Evolutionary conservation across 2,113 vertebrate genomes (phyloP).

Genomic region (Peromyscus leucopus): DNA sequence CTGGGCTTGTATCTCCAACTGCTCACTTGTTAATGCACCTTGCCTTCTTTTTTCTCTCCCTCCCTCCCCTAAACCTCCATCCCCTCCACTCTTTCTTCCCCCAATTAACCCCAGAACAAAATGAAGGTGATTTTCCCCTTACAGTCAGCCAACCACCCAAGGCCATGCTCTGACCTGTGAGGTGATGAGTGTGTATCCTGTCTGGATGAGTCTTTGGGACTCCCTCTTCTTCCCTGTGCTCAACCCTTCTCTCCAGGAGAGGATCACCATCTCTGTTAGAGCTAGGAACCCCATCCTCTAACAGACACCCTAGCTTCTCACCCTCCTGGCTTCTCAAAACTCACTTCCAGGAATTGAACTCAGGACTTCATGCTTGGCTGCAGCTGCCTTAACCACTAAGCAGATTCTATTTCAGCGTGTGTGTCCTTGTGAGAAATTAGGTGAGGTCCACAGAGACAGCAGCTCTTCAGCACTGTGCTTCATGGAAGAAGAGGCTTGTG

Average conservation of each 20-base stretch:
- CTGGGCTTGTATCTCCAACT: neutral
- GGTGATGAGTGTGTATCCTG: neutral
- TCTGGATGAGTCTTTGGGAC: neutral
- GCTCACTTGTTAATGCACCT: neutral
- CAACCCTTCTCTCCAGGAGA: too few species aligned
- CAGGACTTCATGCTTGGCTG: neutral
- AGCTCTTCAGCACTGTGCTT: neutral
- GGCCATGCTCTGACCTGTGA: too few species aligned
- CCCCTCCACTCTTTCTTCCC: too few species aligned
- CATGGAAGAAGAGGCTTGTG: neutral
- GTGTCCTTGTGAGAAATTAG: neutral
- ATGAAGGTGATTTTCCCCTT: too few species aligned
- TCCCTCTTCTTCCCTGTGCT: neutral
- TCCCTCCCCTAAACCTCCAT: too few species aligned
- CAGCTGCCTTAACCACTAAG: neutral
- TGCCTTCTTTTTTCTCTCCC: neutral
- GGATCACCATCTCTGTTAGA: neutral
- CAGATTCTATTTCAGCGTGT: neutral
- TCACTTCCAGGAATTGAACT: neutral
- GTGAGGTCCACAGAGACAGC: neutral
- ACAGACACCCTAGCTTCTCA: neutral
- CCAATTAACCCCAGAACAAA: too few species aligned
- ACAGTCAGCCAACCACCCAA: too few species aligned
- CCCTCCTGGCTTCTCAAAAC: neutral
- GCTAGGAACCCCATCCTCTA: neutral